These are phyloP conservation scores for Platypus cylindrus DNA, from an alignment of 2,888 invertebrate genomes.

Conservation along the genomic window DNA sequence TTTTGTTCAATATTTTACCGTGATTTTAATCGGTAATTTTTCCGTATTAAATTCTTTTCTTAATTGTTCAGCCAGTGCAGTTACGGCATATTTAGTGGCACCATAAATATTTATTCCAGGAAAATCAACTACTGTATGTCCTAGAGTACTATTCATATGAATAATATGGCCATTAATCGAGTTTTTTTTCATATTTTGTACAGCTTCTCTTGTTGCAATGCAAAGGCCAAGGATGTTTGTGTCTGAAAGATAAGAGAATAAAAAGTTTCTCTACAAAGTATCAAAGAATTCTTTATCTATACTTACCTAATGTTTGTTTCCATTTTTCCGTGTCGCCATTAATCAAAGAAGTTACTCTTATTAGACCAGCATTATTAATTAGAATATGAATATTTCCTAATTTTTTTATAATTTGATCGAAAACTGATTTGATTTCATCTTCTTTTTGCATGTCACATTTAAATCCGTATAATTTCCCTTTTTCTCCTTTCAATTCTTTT, in stretches of 20 bases:
- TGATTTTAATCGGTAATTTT: constrained; percentile 19
- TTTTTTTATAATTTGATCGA: constrained; percentile 19
- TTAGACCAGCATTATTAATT: constrained; percentile 23
- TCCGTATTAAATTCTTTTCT: constrained; percentile 15
- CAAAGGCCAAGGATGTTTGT: constrained; percentile 20
- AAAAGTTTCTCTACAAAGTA: no score
- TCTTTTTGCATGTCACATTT: constrained; percentile 21
- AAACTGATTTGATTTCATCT: constrained; percentile 19
- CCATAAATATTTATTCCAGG: constrained; percentile 17
- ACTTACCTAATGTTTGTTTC: constrained; percentile 7
- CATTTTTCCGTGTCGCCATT: constrained; percentile 11
- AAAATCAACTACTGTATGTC: constrained; percentile 15
- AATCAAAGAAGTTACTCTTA: constrained; percentile 13
- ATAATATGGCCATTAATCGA: constrained; percentile 18
- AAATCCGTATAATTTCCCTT: constrained; percentile 19
- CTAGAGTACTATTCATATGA: constrained; percentile 19
- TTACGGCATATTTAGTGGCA: constrained; percentile 20
- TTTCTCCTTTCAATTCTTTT: constrained; percentile 9
- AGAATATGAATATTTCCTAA: constrained; percentile 21
- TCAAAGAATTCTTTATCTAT: no score
- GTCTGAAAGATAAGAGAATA: no score
- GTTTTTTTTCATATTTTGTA: constrained; percentile 17
- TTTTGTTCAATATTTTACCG: constrained; percentile 12
- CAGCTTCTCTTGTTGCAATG: constrained; percentile 19
- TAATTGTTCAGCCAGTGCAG: constrained; percentile 17